Base-by-base conservation (phyloP, 2,797 vertebrate genomes). In the Chloroceryle inda region DNA sequence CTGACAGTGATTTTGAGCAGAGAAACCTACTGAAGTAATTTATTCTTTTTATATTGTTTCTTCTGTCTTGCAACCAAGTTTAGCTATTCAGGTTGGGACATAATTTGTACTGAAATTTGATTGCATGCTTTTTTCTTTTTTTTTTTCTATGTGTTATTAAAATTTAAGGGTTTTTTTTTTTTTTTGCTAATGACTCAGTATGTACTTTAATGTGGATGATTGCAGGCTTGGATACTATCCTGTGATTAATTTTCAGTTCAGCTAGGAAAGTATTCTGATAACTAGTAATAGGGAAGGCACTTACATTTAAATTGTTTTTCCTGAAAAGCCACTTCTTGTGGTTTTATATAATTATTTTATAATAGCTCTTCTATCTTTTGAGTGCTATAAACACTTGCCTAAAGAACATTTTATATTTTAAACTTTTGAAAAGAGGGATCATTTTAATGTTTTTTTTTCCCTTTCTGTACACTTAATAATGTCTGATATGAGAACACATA, bases 311-410 rank as follows among this genome's bases (percentile, higher is more conserved):
- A 62, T 87, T 69, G 44, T 61, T 92, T 82, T 83, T 59, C 40
- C 26, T 66, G 76, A 88, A 92, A 68, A 85, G 58, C 19, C n/a
- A 58, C 59, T 94, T 91, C 22, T 80, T 62, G 15, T 76, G 29
- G 14, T 40, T 92, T 92, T 81, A 45, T 64, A 15, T 69, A 52
- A 88, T 96, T 80, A 79, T 79, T 94, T 91, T 64, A 37, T 85
- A 84, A 81, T 85, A 91, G 29, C 68, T 76, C 18, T 92, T 89
- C 40, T 73, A 4, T 62, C 26, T 82, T 78, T 82, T 68, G 47
- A 91, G 59, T 85, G 61, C 38, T 73, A 49, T 61, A 84, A 89
- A 86, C 35, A 55, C 19, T 69, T 67, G 11, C 38, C 91, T 71
- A 79, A 92, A 88, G 49, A 35, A 77, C 6, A 53, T 85, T 53